A percentile compares a stretch with the other conserved stretches of the same genome.
Conservation (phyloP, 2,888 invertebrate species). For the Willowsia nigromaculata region DNA sequence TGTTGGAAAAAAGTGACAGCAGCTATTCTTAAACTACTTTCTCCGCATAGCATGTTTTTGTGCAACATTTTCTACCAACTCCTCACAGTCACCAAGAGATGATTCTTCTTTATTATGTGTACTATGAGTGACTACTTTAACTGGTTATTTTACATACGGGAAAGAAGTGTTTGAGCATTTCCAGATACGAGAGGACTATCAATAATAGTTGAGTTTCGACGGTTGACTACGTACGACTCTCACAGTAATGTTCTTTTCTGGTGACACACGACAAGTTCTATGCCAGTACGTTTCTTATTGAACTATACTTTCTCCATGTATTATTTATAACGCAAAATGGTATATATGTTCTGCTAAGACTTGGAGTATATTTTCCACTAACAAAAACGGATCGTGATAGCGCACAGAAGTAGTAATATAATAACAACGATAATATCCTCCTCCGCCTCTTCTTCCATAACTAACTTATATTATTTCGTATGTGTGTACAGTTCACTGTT, state of each 20-base stretch:
- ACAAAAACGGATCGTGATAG: not conserved
- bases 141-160: constrained; percentile 7
- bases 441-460: constrained; percentile 25
- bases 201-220: constrained; percentile 53
- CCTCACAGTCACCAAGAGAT: constrained; percentile 1
- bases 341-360: not conserved
- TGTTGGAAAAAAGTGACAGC: constrained; percentile 12
- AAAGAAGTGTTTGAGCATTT: not conserved
- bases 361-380: not conserved
- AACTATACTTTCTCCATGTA: not conserved
- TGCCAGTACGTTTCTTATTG: not conserved
- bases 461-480: constrained; percentile 22
- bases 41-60: not conserved
- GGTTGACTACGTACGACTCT: constrained; percentile 6
- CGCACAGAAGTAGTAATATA: not conserved
- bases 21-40: not conserved
- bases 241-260: not conserved
- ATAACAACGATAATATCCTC: constrained; percentile 20
- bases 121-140: constrained; percentile 26
- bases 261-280: not conserved
- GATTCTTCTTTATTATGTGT: constrained; percentile 8
- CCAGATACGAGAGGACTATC: constrained; percentile 10
- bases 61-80: not conserved
- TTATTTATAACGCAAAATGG: not conserved
- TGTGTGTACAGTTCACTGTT: constrained; percentile 33